Evolutionary conservation across 2,113 vertebrate genomes (phyloP).

Genomic region (Rhinichthys klamathensis): DNA sequence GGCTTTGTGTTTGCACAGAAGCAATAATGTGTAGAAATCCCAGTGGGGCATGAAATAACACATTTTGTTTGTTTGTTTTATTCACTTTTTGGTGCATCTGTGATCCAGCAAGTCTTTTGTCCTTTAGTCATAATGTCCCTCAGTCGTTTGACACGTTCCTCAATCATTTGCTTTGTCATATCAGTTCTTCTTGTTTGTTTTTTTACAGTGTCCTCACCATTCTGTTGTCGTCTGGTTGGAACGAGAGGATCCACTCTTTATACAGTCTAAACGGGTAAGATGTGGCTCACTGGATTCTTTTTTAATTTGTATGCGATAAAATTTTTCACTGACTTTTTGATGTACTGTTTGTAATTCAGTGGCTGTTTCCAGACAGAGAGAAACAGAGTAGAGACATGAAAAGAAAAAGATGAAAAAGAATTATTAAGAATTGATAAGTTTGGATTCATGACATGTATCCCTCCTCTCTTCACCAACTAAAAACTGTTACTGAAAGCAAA

Average conservation of each 20-base stretch:
- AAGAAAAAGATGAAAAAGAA: background rate
- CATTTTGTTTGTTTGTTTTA: background rate
- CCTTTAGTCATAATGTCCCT: background rate
- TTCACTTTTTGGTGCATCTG: conserved; percentile 13
- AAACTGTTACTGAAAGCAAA: background rate
- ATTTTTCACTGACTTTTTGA: background rate
- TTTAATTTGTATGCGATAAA: background rate
- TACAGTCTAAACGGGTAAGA: background rate
- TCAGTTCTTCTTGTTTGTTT: background rate
- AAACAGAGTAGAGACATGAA: background rate
- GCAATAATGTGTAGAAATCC: conserved; percentile 23
- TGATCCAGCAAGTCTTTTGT: background rate
- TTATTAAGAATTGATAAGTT: background rate
- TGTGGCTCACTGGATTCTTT: background rate
- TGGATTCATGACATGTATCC: background rate
- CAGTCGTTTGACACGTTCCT: background rate
- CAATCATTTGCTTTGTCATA: background rate
- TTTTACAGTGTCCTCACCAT: background rate
- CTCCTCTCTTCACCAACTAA: background rate
- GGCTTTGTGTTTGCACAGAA: conserved; percentile 33
- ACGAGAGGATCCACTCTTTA: background rate
- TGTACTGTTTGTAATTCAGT: conserved; percentile 1
- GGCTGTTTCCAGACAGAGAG: background rate
- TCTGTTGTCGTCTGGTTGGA: background rate
- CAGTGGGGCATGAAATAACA: conserved; percentile 23